Evolutionary conservation across 2,888 invertebrate species (phyloP).

Genomic region (Microplitis manilae): DNA sequence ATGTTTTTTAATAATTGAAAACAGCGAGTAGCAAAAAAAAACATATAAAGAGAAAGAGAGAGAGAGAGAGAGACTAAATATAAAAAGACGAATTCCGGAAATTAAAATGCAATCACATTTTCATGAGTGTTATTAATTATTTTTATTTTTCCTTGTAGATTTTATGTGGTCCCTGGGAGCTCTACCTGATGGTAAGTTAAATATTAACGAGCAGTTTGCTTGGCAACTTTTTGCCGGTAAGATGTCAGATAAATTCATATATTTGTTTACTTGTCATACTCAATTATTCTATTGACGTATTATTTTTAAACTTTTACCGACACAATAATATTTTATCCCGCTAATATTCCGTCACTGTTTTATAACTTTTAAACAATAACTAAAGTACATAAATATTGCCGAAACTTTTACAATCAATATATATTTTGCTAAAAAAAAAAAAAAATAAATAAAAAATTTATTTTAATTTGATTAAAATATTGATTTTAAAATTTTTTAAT

Average conservation of each 20-base stretch:
- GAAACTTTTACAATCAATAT: not conserved
- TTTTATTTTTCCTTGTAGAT: conserved; percentile 83
- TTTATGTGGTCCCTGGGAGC: conserved; percentile 99
- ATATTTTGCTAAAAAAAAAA: no score
- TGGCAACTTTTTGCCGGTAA: conserved; percentile 19
- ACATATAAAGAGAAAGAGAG: conserved; percentile 21
- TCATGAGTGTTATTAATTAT: conserved; percentile 60
- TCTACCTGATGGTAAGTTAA: conserved; percentile 94
- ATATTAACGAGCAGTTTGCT: conserved; percentile 31
- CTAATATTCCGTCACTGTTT: no score
- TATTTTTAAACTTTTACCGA: not conserved
- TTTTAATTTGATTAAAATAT: no score
- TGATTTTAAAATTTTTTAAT: no score
- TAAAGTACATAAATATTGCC: not conserved
- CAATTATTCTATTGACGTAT: conserved; percentile 12
- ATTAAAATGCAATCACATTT: conserved; percentile 24
- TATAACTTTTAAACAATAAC: not conserved
- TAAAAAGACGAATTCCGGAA: conserved; percentile 22
- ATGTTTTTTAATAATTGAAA: no score
- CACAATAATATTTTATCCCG: not conserved
- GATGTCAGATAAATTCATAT: conserved; percentile 16
- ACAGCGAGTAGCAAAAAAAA: conserved; percentile 16
- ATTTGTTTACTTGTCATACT: conserved; percentile 18
- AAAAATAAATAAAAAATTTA: no score
- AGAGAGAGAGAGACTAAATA: conserved; percentile 24